Evolutionary conservation across 1,140 invertebrate species (phyloP).

Genomic region (Odontomachus brunneus): DNA sequence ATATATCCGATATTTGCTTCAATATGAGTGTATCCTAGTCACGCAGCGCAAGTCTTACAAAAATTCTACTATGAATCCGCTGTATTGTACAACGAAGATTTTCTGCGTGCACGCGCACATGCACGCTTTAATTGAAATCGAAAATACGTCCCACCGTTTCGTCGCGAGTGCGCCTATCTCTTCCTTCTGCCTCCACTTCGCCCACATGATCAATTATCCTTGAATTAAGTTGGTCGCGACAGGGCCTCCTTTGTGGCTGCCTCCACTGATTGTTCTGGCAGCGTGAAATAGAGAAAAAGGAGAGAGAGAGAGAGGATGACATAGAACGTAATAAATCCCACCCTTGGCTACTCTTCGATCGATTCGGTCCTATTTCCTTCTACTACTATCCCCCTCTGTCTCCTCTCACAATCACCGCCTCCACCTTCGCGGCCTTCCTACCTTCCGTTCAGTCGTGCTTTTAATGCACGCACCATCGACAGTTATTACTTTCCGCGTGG

Average conservation of each 20-base stretch:
- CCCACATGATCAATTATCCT: constrained; percentile 48
- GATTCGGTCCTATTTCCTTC: constrained; percentile 47
- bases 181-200: too few species aligned
- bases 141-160: constrained; percentile 13
- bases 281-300: constrained; percentile 7
- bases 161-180: background rate
- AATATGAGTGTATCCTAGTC: too few species aligned
- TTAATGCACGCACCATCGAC: constrained; percentile 34
- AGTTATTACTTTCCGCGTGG: constrained; percentile 42
- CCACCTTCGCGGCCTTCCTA: background rate
- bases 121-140: constrained; percentile 40
- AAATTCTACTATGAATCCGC: too few species aligned
- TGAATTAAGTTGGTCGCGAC: constrained; percentile 46
- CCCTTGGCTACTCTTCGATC: constrained; percentile 37
- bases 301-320: background rate
- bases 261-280: constrained; percentile 44
- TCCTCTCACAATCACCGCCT: too few species aligned
- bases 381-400: background rate
- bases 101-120: too few species aligned
- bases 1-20: too few species aligned
- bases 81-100: too few species aligned
- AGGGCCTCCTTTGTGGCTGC: constrained; percentile 39
- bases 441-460: background rate
- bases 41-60: too few species aligned
- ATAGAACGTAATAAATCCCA: constrained; percentile 57